Percentiles rank a stretch among this genome's conserved stretches.
Conservation (phyloP, 2,888 invertebrate genomes). For the Eupeodes latifasciatus region DNA sequence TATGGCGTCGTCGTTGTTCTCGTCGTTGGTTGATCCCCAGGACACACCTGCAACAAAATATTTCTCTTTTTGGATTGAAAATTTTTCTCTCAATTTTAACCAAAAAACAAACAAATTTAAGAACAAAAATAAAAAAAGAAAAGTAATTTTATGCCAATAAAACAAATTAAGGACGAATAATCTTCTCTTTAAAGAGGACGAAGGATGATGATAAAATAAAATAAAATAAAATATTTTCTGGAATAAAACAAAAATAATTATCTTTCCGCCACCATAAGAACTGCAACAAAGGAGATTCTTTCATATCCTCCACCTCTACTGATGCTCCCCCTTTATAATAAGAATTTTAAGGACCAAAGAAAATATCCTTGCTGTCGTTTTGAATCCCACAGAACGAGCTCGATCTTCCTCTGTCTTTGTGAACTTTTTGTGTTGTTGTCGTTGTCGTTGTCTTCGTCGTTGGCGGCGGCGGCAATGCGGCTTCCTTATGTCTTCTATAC, state of each 20-base stretch:
- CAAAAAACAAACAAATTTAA: not conserved
- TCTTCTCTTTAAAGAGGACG: not conserved
- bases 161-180: slow-evolving; percentile 65
- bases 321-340: not conserved
- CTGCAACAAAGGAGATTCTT: slow-evolving; percentile 49
- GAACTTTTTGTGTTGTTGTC: slow-evolving; percentile 27
- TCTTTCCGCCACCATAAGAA: slow-evolving; percentile 42
- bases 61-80: slow-evolving; percentile 34
- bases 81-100: slow-evolving; percentile 29
- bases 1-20: too few relatives aligned
- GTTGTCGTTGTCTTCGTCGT: not conserved
- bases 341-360: slow-evolving; percentile 31
- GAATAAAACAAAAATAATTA: slow-evolving; percentile 72
- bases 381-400: slow-evolving; percentile 32
- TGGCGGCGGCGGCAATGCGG: slow-evolving; percentile 26
- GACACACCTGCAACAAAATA: slow-evolving; percentile 65
- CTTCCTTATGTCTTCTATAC: slow-evolving; percentile 54
- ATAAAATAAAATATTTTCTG: slow-evolving; percentile 47
- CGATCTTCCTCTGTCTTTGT: not conserved
- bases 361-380: slow-evolving; percentile 59
- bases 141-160: slow-evolving; percentile 75
- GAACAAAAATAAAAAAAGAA: not conserved
- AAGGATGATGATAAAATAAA: not conserved
- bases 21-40: not conserved
- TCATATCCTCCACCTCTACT: not conserved